phyloP scores from a whole-genome alignment of 2,888 invertebrate species.

The Aquatica leii region DNA sequence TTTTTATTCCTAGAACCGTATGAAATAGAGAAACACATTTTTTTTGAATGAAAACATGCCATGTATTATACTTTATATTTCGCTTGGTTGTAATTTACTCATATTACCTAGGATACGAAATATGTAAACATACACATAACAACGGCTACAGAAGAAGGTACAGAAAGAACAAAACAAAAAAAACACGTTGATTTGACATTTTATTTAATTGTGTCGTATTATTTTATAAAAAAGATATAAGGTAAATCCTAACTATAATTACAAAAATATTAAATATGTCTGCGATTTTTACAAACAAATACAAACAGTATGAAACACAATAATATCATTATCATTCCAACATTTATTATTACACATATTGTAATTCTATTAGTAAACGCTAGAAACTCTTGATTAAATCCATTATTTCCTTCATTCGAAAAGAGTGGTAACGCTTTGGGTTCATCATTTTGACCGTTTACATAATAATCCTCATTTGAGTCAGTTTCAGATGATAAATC shows the following conservation, averaged over 20 bases:
- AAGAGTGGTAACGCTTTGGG: neutral
- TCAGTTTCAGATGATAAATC: neutral
- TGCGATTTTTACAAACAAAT: conserved; percentile 7
- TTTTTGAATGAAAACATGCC: too few relatives aligned
- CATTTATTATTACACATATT: conserved; percentile 13
- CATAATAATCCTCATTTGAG: neutral
- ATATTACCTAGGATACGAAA: too few relatives aligned
- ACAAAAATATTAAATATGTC: neutral
- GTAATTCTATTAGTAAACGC: conserved; percentile 13
- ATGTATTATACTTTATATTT: too few relatives aligned
- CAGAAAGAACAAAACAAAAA: neutral
- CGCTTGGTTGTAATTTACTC: too few relatives aligned
- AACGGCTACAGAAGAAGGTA: too few relatives aligned
- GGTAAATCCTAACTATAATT: neutral
- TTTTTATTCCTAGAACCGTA: too few relatives aligned
- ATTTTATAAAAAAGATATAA: neutral
- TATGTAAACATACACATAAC: too few relatives aligned
- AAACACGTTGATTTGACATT: too few relatives aligned
- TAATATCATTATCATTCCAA: neutral
- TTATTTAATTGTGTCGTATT: too few relatives aligned
- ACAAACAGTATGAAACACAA: conserved; percentile 15
- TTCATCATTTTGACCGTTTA: too few relatives aligned
- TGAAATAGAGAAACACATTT: too few relatives aligned
- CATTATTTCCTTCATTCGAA: too few relatives aligned
- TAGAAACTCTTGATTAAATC: neutral